Percentiles rank a stretch among this genome's conserved stretches.
These are phyloP conservation scores for Lepidurus arcticus DNA, from an alignment of 1,140 invertebrate genomes.

Conservation along the genomic window DNA sequence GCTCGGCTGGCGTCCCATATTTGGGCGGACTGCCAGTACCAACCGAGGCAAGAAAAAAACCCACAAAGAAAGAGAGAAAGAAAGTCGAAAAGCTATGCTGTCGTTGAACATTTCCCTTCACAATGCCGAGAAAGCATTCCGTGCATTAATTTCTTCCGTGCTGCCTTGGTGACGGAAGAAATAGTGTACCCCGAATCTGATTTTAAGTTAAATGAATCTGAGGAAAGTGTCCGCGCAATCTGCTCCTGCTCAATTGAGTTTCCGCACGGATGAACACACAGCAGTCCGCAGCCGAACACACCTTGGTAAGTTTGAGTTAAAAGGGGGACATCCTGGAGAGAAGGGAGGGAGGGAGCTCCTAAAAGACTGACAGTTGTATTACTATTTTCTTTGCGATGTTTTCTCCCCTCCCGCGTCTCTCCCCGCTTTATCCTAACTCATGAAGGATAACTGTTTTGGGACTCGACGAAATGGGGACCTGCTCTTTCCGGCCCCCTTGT, in stretches of 20 bases:
- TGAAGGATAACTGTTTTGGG: too few species aligned
- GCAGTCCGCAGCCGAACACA: background rate
- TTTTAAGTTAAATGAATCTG: conserved; percentile 13
- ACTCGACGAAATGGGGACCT: too few species aligned
- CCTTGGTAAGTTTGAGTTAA: background rate
- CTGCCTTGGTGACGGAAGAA: conserved; percentile 1
- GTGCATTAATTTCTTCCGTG: too few species aligned
- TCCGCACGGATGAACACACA: background rate
- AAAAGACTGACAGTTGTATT: too few species aligned
- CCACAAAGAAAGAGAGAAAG: background rate
- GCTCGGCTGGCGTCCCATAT: background rate
- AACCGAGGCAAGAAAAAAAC: background rate
- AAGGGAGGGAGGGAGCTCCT: background rate
- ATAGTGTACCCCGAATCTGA: background rate
- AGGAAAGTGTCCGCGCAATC: conserved; percentile 9
- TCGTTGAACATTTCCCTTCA: background rate
- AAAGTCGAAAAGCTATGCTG: background rate
- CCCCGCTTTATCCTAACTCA: too few species aligned
- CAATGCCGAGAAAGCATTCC: background rate
- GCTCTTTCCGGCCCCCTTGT: too few species aligned
- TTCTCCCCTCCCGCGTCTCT: too few species aligned
- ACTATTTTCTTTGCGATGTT: too few species aligned
- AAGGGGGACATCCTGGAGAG: background rate
- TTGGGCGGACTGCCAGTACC: conserved; percentile 7
- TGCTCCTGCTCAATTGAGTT: background rate